Conservation (phyloP, 2,797 vertebrate genomes). For the Florisuga fusca region DNA sequence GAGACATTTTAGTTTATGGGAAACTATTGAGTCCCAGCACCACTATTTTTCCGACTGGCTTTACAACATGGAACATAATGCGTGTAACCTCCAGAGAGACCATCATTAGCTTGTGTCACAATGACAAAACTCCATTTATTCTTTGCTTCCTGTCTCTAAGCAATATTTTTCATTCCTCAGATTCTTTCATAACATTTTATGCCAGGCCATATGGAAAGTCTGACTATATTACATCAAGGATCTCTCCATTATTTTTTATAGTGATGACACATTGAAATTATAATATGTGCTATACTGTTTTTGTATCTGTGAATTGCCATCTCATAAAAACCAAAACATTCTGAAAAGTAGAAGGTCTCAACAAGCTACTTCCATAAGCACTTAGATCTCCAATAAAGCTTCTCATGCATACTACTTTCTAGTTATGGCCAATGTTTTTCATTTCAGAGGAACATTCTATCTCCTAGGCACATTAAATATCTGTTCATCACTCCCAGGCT, state of each 20-base stretch:
- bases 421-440: not conserved
- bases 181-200: constrained; percentile 31
- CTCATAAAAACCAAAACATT: not conserved
- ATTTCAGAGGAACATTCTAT: not conserved
- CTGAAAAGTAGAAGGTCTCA: not conserved
- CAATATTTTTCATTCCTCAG: constrained; percentile 6
- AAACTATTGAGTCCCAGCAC: not conserved
- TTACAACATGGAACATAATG: not conserved
- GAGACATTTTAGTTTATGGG: not conserved
- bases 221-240: not conserved
- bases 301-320: not conserved
- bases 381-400: not conserved
- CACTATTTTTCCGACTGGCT: not conserved
- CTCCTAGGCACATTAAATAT: not conserved
- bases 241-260: not conserved
- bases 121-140: constrained; percentile 10
- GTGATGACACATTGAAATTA: not conserved
- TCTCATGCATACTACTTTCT: not conserved
- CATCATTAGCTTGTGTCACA: not conserved
- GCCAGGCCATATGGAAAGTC: not conserved
- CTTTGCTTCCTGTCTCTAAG: not conserved
- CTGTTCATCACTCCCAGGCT: not conserved
- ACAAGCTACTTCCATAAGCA: not conserved
- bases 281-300: not conserved
- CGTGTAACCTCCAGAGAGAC: not conserved